Percentiles rank a stretch among this genome's conserved stretches.
Evolutionary conservation across 2,113 vertebrate species (phyloP).

Genomic region (Siniperca knerii): DNA sequence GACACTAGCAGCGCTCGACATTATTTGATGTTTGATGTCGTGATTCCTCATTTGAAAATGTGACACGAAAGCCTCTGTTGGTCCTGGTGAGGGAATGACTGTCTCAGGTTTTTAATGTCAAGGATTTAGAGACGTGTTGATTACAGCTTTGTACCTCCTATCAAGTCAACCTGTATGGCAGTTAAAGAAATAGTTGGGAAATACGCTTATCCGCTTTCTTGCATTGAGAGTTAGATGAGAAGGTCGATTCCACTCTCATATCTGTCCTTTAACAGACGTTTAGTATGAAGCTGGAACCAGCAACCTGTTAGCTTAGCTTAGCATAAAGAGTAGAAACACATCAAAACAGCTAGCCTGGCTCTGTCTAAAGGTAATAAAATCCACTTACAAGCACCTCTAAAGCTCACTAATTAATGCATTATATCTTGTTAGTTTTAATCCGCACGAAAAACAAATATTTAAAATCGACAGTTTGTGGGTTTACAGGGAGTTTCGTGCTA

Average conservation of each 20-base stretch:
- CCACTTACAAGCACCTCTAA: not conserved
- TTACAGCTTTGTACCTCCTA: conserved; percentile 38
- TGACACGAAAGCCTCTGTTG: conserved; percentile 49
- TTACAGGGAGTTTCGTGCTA: not conserved
- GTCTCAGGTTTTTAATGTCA: conserved; percentile 52
- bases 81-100: conserved; percentile 45
- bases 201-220: not conserved
- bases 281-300: not conserved
- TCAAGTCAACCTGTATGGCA: not conserved
- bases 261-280: not conserved
- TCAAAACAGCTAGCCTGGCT: not conserved
- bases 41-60: conserved; percentile 49
- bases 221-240: not conserved
- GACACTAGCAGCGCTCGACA: conserved; percentile 26
- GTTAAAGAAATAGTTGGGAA: not conserved
- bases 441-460: not conserved
- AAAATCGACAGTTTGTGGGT: not conserved
- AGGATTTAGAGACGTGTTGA: conserved; percentile 55
- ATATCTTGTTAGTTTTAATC: not conserved
- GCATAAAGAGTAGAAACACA: not conserved
- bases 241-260: not conserved
- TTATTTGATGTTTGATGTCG: conserved; percentile 47
- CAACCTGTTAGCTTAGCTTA: not conserved
- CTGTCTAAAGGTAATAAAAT: too few species aligned
- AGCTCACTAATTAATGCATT: not conserved